These are phyloP conservation scores for Dissostichus mawsoni DNA, from an alignment of 2,113 vertebrate genomes.

Conservation along the genomic window DNA sequence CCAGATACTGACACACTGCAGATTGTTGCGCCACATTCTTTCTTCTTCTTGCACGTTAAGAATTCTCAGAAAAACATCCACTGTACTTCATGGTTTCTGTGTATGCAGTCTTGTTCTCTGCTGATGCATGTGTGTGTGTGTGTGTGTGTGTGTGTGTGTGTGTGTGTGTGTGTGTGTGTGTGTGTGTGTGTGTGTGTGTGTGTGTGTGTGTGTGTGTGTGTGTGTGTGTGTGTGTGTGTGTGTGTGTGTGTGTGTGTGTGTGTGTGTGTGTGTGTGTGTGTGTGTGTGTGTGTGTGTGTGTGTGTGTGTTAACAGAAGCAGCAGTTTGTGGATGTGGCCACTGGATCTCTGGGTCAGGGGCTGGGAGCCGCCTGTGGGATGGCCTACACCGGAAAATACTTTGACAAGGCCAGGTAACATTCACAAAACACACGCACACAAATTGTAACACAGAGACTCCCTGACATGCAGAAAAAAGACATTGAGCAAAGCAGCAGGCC, in stretches of 20 bases:
- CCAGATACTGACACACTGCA: background rate
- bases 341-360: slow-evolving; percentile 94
- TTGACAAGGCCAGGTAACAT: slow-evolving; percentile 95
- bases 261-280: background rate
- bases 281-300: slow-evolving; percentile 19
- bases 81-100: slow-evolving; percentile 1
- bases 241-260: slow-evolving; percentile 83
- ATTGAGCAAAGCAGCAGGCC: slow-evolving; percentile 1
- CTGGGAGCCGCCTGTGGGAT: slow-evolving; percentile 95
- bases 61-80: slow-evolving; percentile 8
- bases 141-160: slow-evolving; percentile 2
- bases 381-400: slow-evolving; percentile 96
- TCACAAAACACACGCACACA: slow-evolving; percentile 9
- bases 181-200: background rate
- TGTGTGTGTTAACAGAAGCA: slow-evolving; percentile 86
- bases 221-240: slow-evolving; percentile 79
- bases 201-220: slow-evolving; percentile 24
- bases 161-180: slow-evolving; percentile 9
- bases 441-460: background rate
- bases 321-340: slow-evolving; percentile 93
- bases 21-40: background rate
- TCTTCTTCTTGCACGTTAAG: slow-evolving; percentile 3
- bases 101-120: background rate
- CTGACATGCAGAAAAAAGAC: background rate
- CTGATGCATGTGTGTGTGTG: slow-evolving; percentile 9